Evolutionary conservation across 2,113 vertebrate species (phyloP).

Genomic region (Clarias batrachus): DNA sequence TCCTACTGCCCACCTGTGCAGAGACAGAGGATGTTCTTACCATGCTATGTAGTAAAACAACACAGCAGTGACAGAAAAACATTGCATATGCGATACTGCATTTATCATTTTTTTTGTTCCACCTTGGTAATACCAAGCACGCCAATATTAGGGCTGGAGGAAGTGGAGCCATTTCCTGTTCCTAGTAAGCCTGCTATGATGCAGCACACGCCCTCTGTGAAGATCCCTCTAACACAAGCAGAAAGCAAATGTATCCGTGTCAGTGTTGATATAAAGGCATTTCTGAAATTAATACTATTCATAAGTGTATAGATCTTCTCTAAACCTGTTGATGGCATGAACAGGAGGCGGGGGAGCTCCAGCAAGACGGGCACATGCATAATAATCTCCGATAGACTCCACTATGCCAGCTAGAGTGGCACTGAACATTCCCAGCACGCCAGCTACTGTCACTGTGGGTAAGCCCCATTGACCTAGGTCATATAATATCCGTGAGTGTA

Average conservation of each 20-base stretch:
- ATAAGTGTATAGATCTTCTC: not conserved
- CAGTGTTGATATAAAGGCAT: not conserved
- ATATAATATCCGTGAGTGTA: not conserved
- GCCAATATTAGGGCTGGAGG: slow-evolving; percentile 96
- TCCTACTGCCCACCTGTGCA: slow-evolving; percentile 88
- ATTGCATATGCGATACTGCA: not conserved
- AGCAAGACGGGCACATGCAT: slow-evolving; percentile 90
- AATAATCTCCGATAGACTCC: slow-evolving; percentile 96
- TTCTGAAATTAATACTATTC: not conserved
- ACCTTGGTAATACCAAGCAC: slow-evolving; percentile 98
- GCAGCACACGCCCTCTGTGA: slow-evolving; percentile 91
- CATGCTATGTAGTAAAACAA: not conserved
- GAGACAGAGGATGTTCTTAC: not conserved
- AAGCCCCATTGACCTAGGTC: slow-evolving; percentile 91
- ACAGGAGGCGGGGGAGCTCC: slow-evolving; percentile 88
- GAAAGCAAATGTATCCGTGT: not conserved
- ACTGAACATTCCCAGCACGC: slow-evolving; percentile 95
- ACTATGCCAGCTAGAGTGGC: slow-evolving; percentile 90
- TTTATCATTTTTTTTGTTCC: slow-evolving; percentile 16
- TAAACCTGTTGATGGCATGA: slow-evolving; percentile 94
- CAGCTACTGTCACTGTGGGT: slow-evolving; percentile 86
- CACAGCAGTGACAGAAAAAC: not conserved
- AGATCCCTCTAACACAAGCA: slow-evolving; percentile 83
- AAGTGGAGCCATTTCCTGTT: slow-evolving; percentile 96
- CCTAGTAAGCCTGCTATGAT: slow-evolving; percentile 91